phyloP scores from a whole-genome alignment of 2,113 vertebrate species.

The Sinocyclocheilus maitianheensis region DNA sequence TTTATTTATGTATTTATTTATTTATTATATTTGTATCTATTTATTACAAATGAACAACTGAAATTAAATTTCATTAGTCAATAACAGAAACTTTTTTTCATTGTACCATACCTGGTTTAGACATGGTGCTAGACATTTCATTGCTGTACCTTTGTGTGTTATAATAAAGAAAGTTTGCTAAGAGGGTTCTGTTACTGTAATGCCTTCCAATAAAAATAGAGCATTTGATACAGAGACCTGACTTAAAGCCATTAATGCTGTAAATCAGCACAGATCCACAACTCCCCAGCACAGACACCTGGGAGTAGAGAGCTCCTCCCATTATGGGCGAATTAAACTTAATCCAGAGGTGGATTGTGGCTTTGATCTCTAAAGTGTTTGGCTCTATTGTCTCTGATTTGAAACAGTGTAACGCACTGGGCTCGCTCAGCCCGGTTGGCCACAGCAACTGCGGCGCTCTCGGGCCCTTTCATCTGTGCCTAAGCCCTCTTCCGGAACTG shows the following conservation, averaged over 20 bases:
- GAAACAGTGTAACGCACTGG: conserved; percentile 34
- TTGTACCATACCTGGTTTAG: no score
- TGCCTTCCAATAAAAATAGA: neutral
- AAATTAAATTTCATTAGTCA: no score
- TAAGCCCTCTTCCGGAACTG: conserved; percentile 64
- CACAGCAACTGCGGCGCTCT: conserved; percentile 21
- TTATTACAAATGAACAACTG: no score
- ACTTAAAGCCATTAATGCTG: conserved; percentile 2
- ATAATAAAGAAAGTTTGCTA: neutral
- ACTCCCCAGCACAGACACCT: conserved; percentile 15
- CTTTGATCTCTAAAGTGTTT: conserved; percentile 61
- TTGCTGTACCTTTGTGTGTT: neutral
- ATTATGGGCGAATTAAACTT: conserved; percentile 58
- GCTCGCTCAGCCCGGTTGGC: conserved; percentile 36
- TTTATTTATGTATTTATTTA: no score
- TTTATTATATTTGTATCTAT: no score
- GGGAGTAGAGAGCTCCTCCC: conserved; percentile 22
- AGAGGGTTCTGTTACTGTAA: conserved; percentile 16
- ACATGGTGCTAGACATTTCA: neutral
- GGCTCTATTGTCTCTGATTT: conserved; percentile 53
- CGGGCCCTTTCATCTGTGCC: conserved; percentile 62
- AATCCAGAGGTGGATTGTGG: conserved; percentile 55
- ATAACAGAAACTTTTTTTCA: no score
- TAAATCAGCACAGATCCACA: conserved; percentile 36
- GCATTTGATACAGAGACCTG: neutral